Conservation (phyloP, 2,888 invertebrate species). For the Lobophora halterata region DNA sequence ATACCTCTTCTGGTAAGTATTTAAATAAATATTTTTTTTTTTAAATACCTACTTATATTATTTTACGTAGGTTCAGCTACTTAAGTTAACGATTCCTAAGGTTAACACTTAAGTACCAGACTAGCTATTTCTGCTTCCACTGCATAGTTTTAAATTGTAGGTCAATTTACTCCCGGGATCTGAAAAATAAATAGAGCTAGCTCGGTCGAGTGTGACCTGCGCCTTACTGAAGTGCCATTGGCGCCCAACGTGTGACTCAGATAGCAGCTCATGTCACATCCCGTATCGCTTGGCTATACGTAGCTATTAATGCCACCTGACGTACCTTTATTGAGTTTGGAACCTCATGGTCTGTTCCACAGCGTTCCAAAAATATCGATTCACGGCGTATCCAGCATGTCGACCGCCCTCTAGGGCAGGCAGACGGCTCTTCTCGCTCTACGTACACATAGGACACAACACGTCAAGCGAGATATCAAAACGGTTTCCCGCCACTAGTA, state of each 20-base stretch:
- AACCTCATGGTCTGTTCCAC: constrained; percentile 73
- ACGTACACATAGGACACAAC: constrained; percentile 78
- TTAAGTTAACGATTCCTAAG: no score
- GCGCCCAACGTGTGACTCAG: constrained; percentile 51
- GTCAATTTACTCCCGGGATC: no score
- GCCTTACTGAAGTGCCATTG: constrained; percentile 29
- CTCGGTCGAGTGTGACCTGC: constrained; percentile 17
- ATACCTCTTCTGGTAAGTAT: no score
- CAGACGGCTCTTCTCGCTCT: constrained; percentile 76
- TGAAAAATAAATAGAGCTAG: constrained; percentile 14
- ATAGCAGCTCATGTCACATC: constrained; percentile 29
- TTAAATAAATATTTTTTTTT: no score
- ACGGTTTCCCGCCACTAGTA: constrained; percentile 80
- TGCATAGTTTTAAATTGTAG: no score
- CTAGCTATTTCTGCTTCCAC: no score
- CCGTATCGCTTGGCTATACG: no score
- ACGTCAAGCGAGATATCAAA: constrained; percentile 79
- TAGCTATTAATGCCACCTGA: constrained; percentile 56
- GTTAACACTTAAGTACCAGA: no score
- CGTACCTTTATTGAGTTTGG: constrained; percentile 74
- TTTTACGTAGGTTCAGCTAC: no score
- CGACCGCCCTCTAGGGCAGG: constrained; percentile 77
- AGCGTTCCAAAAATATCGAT: constrained; percentile 80
- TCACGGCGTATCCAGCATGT: constrained; percentile 79
- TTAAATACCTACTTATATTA: no score